A percentile compares a stretch with the other conserved stretches of the same genome.
Conservation (phyloP, 2,888 invertebrate genomes). For the Blastobasis lacticolella region DNA sequence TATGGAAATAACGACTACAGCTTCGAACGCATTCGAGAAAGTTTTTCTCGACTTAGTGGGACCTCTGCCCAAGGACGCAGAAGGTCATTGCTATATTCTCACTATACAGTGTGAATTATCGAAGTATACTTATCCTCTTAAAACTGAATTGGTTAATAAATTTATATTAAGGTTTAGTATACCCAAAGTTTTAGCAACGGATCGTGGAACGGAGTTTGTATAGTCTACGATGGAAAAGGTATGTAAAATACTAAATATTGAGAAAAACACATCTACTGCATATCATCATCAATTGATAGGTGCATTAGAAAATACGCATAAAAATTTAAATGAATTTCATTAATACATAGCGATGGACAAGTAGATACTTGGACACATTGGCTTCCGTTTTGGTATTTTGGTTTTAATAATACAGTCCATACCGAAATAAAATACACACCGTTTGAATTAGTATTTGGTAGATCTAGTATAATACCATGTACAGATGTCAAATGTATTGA, state of each 20-base stretch:
- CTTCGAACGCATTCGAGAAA: conserved; percentile 10
- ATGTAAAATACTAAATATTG: conserved; percentile 3
- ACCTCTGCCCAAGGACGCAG: conserved; percentile 4
- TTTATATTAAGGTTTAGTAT: conserved; percentile 12
- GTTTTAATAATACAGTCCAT: conserved; percentile 1
- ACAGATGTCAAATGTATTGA: not conserved
- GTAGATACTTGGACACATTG: not conserved
- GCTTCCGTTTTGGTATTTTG: conserved; percentile 4
- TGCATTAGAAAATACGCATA: conserved; percentile 1
- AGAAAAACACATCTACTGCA: not conserved
- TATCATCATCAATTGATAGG: conserved; percentile 3
- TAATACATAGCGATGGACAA: not conserved
- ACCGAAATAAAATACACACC: not conserved
- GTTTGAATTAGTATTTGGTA: no score
- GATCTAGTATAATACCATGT: not conserved
- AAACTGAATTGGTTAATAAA: conserved; percentile 7
- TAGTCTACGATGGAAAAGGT: conserved; percentile 3
- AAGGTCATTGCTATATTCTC: conserved; percentile 6
- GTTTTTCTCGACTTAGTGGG: conserved; percentile 10
- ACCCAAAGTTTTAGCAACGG: conserved; percentile 7
- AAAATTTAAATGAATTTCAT: not conserved
- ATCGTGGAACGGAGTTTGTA: conserved; percentile 8
- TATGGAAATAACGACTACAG: conserved; percentile 8
- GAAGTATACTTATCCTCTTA: conserved; percentile 10
- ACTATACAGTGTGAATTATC: conserved; percentile 11